A percentile compares a stretch with the other conserved stretches of the same genome.
Conservation (phyloP, 2,797 vertebrate species). For the Catostomus latipinnis region DNA sequence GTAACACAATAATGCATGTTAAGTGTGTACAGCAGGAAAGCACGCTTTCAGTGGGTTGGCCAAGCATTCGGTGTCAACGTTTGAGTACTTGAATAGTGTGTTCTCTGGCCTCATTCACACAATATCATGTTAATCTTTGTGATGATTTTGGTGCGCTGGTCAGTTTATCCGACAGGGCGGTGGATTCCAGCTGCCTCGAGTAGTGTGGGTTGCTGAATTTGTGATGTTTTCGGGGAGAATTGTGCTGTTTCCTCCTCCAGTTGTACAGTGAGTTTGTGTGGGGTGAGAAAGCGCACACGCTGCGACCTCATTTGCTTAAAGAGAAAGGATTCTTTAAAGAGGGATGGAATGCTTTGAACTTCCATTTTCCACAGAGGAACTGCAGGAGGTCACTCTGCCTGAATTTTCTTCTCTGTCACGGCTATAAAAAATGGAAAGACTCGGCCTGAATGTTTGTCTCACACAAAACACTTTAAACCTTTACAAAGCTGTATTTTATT, state of each 20-base stretch:
- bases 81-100: too few species aligned
- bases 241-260: slow-evolving; percentile 7
- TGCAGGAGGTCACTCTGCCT: background rate
- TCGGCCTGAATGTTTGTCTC: slow-evolving; percentile 8
- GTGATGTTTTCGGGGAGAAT: slow-evolving; percentile 46
- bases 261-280: slow-evolving; percentile 6
- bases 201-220: slow-evolving; percentile 50
- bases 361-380: background rate
- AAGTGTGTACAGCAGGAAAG: too few species aligned
- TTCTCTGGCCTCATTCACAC: too few species aligned
- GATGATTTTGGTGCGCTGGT: too few species aligned
- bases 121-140: too few species aligned
- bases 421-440: slow-evolving; percentile 6
- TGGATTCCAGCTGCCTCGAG: background rate
- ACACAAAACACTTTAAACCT: background rate
- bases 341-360: slow-evolving; percentile 19
- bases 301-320: slow-evolving; percentile 39
- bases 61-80: too few species aligned
- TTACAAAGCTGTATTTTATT: too few species aligned
- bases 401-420: background rate
- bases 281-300: background rate
- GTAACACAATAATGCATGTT: too few species aligned
- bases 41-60: too few species aligned
- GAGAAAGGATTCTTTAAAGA: slow-evolving; percentile 27
- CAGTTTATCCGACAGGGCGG: too few species aligned